Evolutionary conservation across 2,797 vertebrate genomes (phyloP).

Genomic region (Onychomys torridus): DNA sequence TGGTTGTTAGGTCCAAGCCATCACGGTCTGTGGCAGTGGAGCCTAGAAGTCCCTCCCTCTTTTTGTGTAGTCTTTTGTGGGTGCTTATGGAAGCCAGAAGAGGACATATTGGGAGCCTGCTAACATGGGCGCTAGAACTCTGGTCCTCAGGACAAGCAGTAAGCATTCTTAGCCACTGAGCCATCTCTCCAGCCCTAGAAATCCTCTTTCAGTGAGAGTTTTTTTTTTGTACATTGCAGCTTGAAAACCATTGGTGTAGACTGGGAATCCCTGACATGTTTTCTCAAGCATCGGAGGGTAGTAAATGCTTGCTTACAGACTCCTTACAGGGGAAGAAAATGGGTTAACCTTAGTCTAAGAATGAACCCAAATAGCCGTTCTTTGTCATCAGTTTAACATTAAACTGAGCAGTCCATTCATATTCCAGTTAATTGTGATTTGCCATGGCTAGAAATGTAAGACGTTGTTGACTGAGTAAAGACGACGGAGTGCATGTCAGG

Average conservation of each 20-base stretch:
- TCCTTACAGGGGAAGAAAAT: background rate
- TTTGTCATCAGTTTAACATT: constrained; percentile 36
- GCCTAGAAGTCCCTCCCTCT: background rate
- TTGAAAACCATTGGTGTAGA: background rate
- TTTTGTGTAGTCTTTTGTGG: background rate
- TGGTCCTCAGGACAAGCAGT: background rate
- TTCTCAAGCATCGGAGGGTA: background rate
- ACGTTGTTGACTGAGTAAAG: background rate
- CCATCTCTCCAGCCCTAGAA: background rate
- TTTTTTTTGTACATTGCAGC: background rate
- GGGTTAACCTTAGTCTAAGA: background rate
- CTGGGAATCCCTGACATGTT: background rate
- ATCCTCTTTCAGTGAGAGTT: background rate
- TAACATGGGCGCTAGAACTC: background rate
- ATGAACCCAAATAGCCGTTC: constrained; percentile 38
- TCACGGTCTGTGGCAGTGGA: background rate
- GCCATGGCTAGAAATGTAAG: background rate
- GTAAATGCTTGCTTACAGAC: background rate
- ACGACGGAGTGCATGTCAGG: background rate
- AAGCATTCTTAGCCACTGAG: background rate
- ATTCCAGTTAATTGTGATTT: background rate
- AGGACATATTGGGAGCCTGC: background rate
- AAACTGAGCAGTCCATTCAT: background rate
- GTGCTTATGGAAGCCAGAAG: background rate
- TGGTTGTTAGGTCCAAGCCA: background rate